Percentiles rank a stretch among this genome's conserved stretches.
phyloP scores from a whole-genome alignment of 2,797 vertebrate species.

The Squalus acanthias region DNA sequence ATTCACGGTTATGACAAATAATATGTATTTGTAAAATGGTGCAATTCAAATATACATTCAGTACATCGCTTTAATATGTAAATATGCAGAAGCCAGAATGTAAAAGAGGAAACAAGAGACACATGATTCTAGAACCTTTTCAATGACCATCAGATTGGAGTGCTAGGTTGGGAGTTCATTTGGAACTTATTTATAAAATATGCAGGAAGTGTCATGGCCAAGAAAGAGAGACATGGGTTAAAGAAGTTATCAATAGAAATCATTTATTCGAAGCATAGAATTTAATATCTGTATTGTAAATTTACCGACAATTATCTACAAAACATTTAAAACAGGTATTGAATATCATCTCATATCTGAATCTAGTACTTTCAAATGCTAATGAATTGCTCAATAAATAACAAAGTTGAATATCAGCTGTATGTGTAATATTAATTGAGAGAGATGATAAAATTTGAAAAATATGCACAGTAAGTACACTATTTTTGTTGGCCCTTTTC shows the following conservation, averaged over 20 bases:
- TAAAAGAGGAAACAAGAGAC: not conserved
- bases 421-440: not conserved
- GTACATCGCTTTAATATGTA: not conserved
- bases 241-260: not conserved
- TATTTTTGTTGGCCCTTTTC: not conserved
- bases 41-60: not conserved
- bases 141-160: not conserved
- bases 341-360: not conserved
- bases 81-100: not conserved
- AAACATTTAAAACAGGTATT: not conserved
- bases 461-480: not conserved
- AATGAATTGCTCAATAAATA: not conserved
- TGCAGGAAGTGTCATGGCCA: not conserved
- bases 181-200: not conserved
- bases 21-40: not conserved
- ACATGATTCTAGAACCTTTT: not conserved
- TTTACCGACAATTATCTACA: not conserved
- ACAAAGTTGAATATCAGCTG: not conserved
- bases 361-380: not conserved
- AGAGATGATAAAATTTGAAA: not conserved
- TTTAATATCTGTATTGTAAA: not conserved
- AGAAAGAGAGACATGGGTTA: not conserved
- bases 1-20: not conserved
- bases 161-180: not conserved
- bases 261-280: not conserved